Evolutionary conservation across 2,888 invertebrate species (phyloP).

Genomic region (Metopia argyrocephala): DNA sequence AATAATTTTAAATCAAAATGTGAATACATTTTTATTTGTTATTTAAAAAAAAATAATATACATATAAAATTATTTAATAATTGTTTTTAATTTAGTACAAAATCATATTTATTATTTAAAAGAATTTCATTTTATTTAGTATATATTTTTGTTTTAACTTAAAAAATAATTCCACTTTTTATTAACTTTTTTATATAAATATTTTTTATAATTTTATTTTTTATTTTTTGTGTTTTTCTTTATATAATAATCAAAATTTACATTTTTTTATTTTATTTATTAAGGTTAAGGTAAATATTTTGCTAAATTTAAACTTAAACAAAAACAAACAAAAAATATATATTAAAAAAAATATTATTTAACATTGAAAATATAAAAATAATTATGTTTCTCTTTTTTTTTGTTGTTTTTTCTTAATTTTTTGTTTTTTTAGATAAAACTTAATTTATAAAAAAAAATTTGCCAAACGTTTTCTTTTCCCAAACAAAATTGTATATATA

Average conservation of each 20-base stretch:
- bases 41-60: constrained; percentile 39
- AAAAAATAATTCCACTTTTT: constrained; percentile 57
- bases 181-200: too few relatives aligned
- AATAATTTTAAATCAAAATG: constrained; percentile 22
- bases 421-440: constrained; percentile 56
- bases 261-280: constrained; percentile 66
- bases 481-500: constrained; percentile 69
- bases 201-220: constrained; percentile 9
- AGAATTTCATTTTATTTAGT: constrained; percentile 42
- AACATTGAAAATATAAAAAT: constrained; percentile 71
- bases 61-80: constrained; percentile 32
- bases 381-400: constrained; percentile 11
- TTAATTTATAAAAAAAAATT: constrained; percentile 73
- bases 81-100: neutral
- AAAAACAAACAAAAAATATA: constrained; percentile 70
- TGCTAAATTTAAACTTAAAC: constrained; percentile 74
- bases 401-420: constrained; percentile 47
- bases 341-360: constrained; percentile 68
- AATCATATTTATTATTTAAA: constrained; percentile 11
- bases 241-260: constrained; percentile 52
- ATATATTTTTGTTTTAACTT: constrained; percentile 50
- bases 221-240: constrained; percentile 13
- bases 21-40: constrained; percentile 40
- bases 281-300: constrained; percentile 69
- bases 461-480: constrained; percentile 77